Conservation (phyloP, 2,888 invertebrate species). For the Drosophila nr. perissopoda region DNA sequence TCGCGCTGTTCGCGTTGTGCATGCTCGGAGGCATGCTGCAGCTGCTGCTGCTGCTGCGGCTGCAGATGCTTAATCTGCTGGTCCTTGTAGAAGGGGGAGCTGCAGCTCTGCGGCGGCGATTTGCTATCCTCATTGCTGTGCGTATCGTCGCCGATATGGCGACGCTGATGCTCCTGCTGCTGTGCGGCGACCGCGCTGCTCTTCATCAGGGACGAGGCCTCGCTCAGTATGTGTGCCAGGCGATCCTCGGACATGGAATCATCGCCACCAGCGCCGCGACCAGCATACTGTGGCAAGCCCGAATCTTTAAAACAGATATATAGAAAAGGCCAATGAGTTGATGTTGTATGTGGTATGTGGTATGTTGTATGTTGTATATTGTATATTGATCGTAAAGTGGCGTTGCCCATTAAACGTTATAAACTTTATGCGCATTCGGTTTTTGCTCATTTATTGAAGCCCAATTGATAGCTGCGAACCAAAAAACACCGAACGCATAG, state of each 20-base stretch:
- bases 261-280: slow-evolving; percentile 91
- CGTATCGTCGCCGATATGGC: slow-evolving; percentile 86
- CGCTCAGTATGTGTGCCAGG: slow-evolving; percentile 96
- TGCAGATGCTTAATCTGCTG: slow-evolving; percentile 73
- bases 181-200: slow-evolving; percentile 77
- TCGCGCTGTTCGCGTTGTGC: slow-evolving; percentile 84
- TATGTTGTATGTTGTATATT: background rate
- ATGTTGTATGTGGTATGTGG: slow-evolving; percentile 9
- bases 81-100: slow-evolving; percentile 92
- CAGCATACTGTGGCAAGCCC: slow-evolving; percentile 91
- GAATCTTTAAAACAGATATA: slow-evolving; percentile 87
- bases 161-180: slow-evolving; percentile 85
- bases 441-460: slow-evolving; percentile 62
- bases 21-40: slow-evolving; percentile 85
- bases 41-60: slow-evolving; percentile 88
- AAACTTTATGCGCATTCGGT: slow-evolving; percentile 67
- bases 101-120: slow-evolving; percentile 91
- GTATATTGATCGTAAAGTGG: slow-evolving; percentile 74
- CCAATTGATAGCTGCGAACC: slow-evolving; percentile 50
- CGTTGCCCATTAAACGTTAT: slow-evolving; percentile 79
- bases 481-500: background rate
- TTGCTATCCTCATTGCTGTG: slow-evolving; percentile 93
- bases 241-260: slow-evolving; percentile 95
- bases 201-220: slow-evolving; percentile 96
- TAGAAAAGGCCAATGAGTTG: slow-evolving; percentile 16